Percentiles rank a stretch among this genome's conserved stretches.
phyloP scores from a whole-genome alignment of 2,888 invertebrate genomes.

The Drosophila testacea region DNA sequence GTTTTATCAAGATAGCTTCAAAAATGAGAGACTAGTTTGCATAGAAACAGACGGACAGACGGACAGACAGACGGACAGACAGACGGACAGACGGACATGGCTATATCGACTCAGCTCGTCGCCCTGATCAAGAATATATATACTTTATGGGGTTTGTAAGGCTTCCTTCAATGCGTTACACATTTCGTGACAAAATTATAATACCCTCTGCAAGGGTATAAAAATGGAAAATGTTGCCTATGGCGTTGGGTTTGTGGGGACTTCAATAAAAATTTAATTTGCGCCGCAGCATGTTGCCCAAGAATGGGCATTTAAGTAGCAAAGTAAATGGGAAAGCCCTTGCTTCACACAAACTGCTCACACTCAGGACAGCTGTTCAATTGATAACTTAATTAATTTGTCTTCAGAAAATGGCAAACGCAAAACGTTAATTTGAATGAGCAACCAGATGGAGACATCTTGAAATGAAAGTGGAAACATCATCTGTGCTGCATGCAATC shows the following conservation, averaged over 20 bases:
- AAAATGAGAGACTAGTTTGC: too few species aligned
- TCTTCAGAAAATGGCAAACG: constrained; percentile 43
- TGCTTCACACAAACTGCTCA: constrained; percentile 5
- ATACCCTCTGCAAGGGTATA: too few species aligned
- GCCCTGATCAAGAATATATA: too few species aligned
- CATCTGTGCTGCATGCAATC: constrained; percentile 11
- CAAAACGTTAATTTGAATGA: constrained; percentile 40
- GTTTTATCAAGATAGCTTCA: too few species aligned
- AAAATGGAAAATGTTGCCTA: constrained; percentile 4
- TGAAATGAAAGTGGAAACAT: background rate
- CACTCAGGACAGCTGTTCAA: constrained; percentile 42
- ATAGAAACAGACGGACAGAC: too few species aligned
- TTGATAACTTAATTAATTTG: constrained; percentile 73
- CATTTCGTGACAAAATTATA: too few species aligned
- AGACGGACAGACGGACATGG: too few species aligned
- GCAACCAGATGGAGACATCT: background rate
- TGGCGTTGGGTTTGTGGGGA: constrained; percentile 33
- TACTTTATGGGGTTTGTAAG: too few species aligned
- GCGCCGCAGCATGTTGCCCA: constrained; percentile 46
- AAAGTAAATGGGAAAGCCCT: constrained; percentile 2
- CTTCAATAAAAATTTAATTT: constrained; percentile 61
- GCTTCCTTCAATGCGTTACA: too few species aligned
- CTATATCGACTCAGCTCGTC: too few species aligned
- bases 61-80: too few species aligned
- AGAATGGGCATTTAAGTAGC: constrained; percentile 43